phyloP scores from a whole-genome alignment of 2,888 invertebrate species.

The Drosophila subquinaria region DNA sequence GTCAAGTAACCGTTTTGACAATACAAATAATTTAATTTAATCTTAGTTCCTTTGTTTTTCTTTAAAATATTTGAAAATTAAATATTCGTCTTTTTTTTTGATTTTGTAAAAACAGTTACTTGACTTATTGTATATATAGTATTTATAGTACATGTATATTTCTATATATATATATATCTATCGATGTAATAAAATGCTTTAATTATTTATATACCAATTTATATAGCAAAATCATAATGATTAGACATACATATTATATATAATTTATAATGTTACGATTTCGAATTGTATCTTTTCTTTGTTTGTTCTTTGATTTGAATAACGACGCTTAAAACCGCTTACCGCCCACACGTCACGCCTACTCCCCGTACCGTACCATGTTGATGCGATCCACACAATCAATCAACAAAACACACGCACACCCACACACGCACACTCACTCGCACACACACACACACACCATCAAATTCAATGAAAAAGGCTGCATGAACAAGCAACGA shows the following conservation, averaged over 20 bases:
- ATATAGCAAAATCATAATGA: constrained; percentile 20
- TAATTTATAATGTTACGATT: constrained; percentile 70
- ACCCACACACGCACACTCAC: background rate
- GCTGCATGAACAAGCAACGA: constrained; percentile 82
- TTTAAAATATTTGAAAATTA: background rate
- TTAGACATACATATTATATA: constrained; percentile 39
- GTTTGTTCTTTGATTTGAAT: constrained; percentile 68
- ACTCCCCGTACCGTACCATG: constrained; percentile 25
- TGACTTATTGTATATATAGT: constrained; percentile 12
- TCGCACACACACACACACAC: constrained; percentile 7
- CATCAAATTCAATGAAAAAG: constrained; percentile 46
- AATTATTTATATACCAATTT: constrained; percentile 13
- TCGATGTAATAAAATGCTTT: constrained; percentile 55
- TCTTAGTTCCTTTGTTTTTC: background rate
- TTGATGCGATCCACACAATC: constrained; percentile 45
- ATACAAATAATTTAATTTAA: background rate
- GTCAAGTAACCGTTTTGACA: constrained; percentile 2
- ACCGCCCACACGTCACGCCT: constrained; percentile 62
- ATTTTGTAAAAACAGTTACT: background rate
- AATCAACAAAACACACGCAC: constrained; percentile 15
- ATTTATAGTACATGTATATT: constrained; percentile 10
- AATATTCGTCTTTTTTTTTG: background rate
- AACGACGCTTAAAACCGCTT: constrained; percentile 65
- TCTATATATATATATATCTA: constrained; percentile 28
- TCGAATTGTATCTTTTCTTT: constrained; percentile 73